Percentiles rank a stretch among this genome's conserved stretches.
Conservation (phyloP, 92 coral and sea anemone species). For the Zoanthus gigantus region DNA sequence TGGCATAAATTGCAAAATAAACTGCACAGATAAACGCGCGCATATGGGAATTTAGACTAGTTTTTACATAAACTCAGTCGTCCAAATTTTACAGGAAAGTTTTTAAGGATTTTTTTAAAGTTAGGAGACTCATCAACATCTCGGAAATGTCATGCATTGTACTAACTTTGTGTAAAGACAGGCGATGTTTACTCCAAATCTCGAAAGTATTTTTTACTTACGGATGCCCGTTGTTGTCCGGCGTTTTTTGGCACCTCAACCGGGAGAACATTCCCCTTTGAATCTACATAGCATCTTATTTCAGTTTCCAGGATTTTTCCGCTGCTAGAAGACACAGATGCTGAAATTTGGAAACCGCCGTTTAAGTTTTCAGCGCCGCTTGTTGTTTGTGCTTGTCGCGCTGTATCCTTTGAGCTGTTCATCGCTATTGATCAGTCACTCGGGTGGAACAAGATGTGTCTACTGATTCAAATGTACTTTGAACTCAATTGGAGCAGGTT, state of each 20-base stretch:
- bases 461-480: not conserved
- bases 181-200: constrained; percentile 25
- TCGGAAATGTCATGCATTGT: too few relatives aligned
- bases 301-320: constrained; percentile 8
- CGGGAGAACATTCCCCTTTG: constrained; percentile 23
- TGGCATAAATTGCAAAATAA: too few relatives aligned
- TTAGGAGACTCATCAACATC: too few relatives aligned
- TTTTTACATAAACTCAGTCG: too few relatives aligned
- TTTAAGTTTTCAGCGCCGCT: not conserved
- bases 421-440: not conserved
- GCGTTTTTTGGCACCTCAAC: constrained; percentile 17
- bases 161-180: not conserved
- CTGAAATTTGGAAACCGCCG: not conserved
- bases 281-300: constrained; percentile 32
- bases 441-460: not conserved
- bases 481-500: not conserved
- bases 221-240: constrained; percentile 1
- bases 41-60: too few relatives aligned
- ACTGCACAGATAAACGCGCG: too few relatives aligned
- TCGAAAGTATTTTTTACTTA: constrained; percentile 9
- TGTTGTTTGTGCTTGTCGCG: not conserved
- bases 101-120: too few relatives aligned
- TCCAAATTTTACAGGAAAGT: too few relatives aligned
- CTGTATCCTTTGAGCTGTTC: not conserved
- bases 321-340: not conserved